Base-by-base conservation (phyloP, 2,888 invertebrate species). In the Drosophila neonasuta region DNA sequence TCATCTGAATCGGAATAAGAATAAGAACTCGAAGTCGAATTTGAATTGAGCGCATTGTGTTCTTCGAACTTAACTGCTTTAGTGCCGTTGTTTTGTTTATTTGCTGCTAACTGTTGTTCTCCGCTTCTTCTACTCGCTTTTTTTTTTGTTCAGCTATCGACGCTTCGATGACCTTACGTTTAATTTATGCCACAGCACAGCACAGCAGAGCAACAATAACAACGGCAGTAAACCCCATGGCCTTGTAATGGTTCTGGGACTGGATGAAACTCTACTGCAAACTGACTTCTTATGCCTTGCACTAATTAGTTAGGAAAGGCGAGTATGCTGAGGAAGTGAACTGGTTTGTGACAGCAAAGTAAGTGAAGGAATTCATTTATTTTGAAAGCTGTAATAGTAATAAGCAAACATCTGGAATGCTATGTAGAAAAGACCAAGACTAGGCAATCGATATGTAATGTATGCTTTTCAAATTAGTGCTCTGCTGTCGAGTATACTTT, bases 181-280 rank as follows among this genome's bases (percentile, higher is more conserved):
- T 85, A 81, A 85, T 81, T 85, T 85, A 81, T 81, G 80, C 77
- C 62, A 65, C 61, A 52, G 59, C 61, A 65, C 61, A 52, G 59
- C 61, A 41, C 61, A 52, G 59, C 61, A 41, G 46, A 68, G 58
- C 36, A 44, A 29, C 48, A 55, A 29, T 44, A 52, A 49, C 63
- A 48, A 56, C 62, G 58, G 56, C 68, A 41, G 63, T 71, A 68
- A 75, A 50, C 55, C 60, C 9, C 74, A 61, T 63, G 86, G 69
- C 81, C 81, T 81, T 81, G 81, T 83, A 80, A 78, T 86, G 71
- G 76, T 86, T 81, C 74, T 82, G 52, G 52, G 36, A 41, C 46
- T 42, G 57, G 20, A 51, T 60, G 11, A 54, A 75, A 41, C 66
- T 30, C 52, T 32, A 49, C 57, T 66, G 52, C 41, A 48, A 66